Conservation (phyloP, 2,888 invertebrate genomes). For the Limnephilus marmoratus region DNA sequence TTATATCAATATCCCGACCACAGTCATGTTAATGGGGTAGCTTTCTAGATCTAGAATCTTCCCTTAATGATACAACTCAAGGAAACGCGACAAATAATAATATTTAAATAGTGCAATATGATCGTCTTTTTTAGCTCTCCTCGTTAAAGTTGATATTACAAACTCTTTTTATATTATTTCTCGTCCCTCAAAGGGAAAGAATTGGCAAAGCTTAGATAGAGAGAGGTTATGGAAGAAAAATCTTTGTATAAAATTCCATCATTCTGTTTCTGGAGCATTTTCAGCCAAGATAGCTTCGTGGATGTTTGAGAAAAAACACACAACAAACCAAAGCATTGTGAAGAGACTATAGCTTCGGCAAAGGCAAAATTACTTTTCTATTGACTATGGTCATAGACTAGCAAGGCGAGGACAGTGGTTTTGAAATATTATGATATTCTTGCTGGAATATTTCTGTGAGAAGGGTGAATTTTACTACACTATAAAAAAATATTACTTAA, state of each 20-base stretch:
- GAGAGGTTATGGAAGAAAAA: neutral
- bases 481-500: neutral
- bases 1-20: too few relatives aligned
- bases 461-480: neutral
- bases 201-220: neutral
- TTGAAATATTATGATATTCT: neutral
- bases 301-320: conserved; percentile 43
- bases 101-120: too few relatives aligned
- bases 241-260: conserved; percentile 37
- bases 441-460: neutral
- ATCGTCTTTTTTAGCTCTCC: neutral
- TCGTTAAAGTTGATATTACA: neutral
- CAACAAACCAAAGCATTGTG: conserved; percentile 42
- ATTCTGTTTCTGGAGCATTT: conserved; percentile 23
- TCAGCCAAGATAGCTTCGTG: conserved; percentile 31
- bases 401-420: conserved; percentile 8
- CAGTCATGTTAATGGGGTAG: too few relatives aligned
- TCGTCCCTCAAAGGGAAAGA: neutral
- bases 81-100: too few relatives aligned
- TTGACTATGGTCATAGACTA: conserved; percentile 40
- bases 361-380: conserved; percentile 50
- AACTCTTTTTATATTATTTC: neutral
- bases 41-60: too few relatives aligned
- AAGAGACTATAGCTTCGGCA: conserved; percentile 18
- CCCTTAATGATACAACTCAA: too few relatives aligned